These are phyloP conservation scores for Congeria kusceri DNA, from an alignment of 2,888 invertebrate species.

Conservation along the genomic window DNA sequence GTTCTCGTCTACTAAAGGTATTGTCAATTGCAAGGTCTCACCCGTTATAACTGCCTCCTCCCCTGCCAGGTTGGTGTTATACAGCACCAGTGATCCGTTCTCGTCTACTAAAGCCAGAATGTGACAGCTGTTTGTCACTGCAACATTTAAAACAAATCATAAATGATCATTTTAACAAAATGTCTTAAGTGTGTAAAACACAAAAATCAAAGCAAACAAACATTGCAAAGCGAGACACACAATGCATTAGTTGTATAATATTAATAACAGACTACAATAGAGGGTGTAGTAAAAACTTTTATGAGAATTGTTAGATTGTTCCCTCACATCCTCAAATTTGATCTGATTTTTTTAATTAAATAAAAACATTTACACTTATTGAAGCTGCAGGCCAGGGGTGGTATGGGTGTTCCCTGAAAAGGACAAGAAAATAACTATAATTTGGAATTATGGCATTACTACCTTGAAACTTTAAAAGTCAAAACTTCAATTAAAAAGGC, in stretches of 20 bases:
- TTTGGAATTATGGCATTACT: too few relatives aligned
- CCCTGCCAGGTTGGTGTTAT: constrained; percentile 84
- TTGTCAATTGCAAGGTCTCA: constrained; percentile 30
- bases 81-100: constrained; percentile 90
- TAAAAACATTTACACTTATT: constrained; percentile 87
- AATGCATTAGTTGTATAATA: too few relatives aligned
- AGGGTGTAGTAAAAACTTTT: too few relatives aligned
- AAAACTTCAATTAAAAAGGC: too few relatives aligned
- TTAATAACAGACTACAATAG: too few relatives aligned
- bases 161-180: too few relatives aligned
- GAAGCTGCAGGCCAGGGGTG: constrained; percentile 84
- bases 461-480: too few relatives aligned
- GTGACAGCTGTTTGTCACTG: constrained; percentile 85
- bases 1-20: constrained; percentile 92
- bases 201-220: too few relatives aligned
- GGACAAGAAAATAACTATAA: too few relatives aligned
- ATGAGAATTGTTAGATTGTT: too few relatives aligned
- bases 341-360: not conserved
- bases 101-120: constrained; percentile 94
- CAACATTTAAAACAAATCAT: constrained; percentile 18
- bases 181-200: too few relatives aligned
- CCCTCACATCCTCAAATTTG: not conserved
- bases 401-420: constrained; percentile 72
- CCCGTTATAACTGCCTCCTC: constrained; percentile 71
- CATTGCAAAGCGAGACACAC: too few relatives aligned